These are phyloP conservation scores for Podocnemis expansa DNA, from an alignment of 2,113 vertebrate species.

Conservation along the genomic window DNA sequence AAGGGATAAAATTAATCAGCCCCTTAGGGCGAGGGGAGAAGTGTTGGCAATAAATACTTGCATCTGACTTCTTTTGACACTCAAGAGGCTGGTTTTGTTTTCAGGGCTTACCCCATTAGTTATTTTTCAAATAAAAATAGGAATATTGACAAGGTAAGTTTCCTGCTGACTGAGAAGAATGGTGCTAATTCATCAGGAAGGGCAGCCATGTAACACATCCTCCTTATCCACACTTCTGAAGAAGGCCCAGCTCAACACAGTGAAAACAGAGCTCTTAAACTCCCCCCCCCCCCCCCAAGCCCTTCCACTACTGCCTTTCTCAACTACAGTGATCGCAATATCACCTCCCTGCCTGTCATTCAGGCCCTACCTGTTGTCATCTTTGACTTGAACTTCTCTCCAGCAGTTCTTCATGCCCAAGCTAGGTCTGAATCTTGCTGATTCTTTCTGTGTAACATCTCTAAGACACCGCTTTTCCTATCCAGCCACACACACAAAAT, in stretches of 20 bases:
- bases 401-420: background rate
- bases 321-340: background rate
- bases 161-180: background rate
- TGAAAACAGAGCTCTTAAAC: background rate
- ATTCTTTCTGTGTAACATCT: background rate
- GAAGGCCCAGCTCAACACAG: background rate
- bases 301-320: background rate
- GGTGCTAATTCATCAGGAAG: background rate
- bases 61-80: conserved; percentile 48
- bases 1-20: conserved; percentile 65
- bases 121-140: background rate
- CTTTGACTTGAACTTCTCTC: background rate
- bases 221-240: background rate
- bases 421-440: background rate
- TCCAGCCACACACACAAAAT: background rate
- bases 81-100: background rate
- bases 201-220: rapidly evolving
- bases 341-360: background rate
- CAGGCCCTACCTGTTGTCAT: background rate
- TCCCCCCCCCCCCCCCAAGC: background rate
- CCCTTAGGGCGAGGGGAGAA: conserved; percentile 53
- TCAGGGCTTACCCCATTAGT: conserved; percentile 9
- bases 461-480: background rate
- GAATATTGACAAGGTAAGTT: background rate
- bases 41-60: conserved; percentile 54